A percentile compares a stretch with the other conserved stretches of the same genome.
Conservation (phyloP, 2,888 invertebrate genomes). For the Philereme transversata region DNA sequence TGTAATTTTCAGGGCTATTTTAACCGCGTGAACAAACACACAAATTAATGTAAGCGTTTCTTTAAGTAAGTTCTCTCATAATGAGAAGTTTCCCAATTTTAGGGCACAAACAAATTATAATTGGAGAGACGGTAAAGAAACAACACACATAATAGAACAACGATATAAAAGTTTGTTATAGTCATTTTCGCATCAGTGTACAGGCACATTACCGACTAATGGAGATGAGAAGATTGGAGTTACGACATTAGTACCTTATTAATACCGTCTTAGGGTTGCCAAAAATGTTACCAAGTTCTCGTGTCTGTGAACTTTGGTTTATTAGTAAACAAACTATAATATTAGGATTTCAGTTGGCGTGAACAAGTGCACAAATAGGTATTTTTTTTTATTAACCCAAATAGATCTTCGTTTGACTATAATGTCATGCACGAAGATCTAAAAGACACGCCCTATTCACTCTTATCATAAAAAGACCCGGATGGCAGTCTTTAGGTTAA, state of each 20-base stretch:
- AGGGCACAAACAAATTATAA: constrained; percentile 36
- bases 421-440: too few species aligned
- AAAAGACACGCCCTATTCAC: too few species aligned
- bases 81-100: constrained; percentile 31
- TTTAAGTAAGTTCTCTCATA: constrained; percentile 26
- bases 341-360: too few species aligned
- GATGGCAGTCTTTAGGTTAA: too few species aligned
- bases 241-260: constrained; percentile 17
- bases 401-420: too few species aligned
- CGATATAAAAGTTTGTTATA: constrained; percentile 39
- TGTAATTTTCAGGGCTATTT: not conserved
- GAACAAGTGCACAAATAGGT: too few species aligned
- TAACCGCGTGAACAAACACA: not conserved
- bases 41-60: constrained; percentile 32
- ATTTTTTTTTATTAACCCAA: too few species aligned
- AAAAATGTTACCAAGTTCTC: not conserved
- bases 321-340: too few species aligned
- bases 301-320: not conserved
- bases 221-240: constrained; percentile 26
- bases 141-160: constrained; percentile 40
- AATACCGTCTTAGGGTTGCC: not conserved
- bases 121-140: constrained; percentile 30
- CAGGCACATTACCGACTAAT: constrained; percentile 31
- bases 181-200: constrained; percentile 32
- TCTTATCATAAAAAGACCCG: too few species aligned